Percentiles rank a stretch among this genome's conserved stretches.
Evolutionary conservation across 2,113 vertebrate species (phyloP).

Genomic region (Ageneiosus marmoratus): DNA sequence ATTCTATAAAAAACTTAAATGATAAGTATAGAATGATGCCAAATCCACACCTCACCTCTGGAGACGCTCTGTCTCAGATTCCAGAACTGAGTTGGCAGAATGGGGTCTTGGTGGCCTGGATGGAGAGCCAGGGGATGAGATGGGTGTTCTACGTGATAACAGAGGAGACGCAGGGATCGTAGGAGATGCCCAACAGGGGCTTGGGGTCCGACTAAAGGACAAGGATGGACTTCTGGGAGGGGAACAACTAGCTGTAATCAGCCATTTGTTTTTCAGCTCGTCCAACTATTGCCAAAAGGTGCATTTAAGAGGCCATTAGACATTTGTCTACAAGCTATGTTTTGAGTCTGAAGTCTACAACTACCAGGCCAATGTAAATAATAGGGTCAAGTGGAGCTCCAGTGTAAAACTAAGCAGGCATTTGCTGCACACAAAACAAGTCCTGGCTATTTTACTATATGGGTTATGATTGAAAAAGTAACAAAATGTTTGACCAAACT

Average conservation of each 20-base stretch:
- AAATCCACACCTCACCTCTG: slow-evolving; percentile 65
- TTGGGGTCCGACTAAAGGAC: slow-evolving; percentile 55
- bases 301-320: background rate
- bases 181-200: slow-evolving; percentile 69
- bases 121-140: slow-evolving; percentile 58
- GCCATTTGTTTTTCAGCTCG: slow-evolving; percentile 73
- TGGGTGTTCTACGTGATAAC: slow-evolving; percentile 59
- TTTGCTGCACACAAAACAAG: background rate
- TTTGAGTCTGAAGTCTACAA: background rate
- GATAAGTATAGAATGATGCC: background rate
- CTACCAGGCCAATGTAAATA: background rate
- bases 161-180: slow-evolving; percentile 71
- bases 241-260: slow-evolving; percentile 58
- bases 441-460: background rate
- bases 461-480: background rate
- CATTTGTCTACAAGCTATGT: background rate
- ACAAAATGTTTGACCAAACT: background rate
- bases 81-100: slow-evolving; percentile 53
- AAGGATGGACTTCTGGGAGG: slow-evolving; percentile 50
- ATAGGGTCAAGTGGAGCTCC: background rate
- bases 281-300: slow-evolving; percentile 64
- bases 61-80: slow-evolving; percentile 68
- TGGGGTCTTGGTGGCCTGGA: slow-evolving; percentile 49
- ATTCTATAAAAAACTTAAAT: background rate
- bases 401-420: background rate